phyloP scores from a whole-genome alignment of 2,113 vertebrate genomes.

The Antennarius striatus region DNA sequence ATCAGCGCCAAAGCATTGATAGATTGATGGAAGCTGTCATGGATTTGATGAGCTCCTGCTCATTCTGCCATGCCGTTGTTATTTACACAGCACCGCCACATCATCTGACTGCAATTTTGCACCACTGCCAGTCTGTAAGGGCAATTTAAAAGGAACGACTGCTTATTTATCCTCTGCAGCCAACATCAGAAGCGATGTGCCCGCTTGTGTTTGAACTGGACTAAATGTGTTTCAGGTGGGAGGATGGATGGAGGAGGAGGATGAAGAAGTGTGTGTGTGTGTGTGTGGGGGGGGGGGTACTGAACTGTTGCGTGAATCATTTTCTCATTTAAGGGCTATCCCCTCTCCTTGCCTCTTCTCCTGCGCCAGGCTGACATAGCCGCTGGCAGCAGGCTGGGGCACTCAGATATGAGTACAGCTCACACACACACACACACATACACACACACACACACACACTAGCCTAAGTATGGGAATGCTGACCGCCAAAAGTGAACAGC shows the following conservation, averaged over 20 bases:
- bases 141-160: constrained; percentile 67
- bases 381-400: constrained; percentile 37
- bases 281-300: constrained; percentile 15
- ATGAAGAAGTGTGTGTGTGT: background rate
- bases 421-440: constrained; percentile 22
- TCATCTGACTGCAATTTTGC: constrained; percentile 79
- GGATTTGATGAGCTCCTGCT: constrained; percentile 65
- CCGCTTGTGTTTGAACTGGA: constrained; percentile 44
- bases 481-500: constrained; percentile 59
- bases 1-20: constrained; percentile 66
- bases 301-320: constrained; percentile 59
- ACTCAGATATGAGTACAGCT: constrained; percentile 23
- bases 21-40: constrained; percentile 75
- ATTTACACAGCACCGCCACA: constrained; percentile 57
- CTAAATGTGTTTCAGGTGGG: constrained; percentile 73
- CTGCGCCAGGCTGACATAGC: constrained; percentile 35
- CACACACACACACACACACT: constrained; percentile 23
- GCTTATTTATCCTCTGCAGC: constrained; percentile 71
- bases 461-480: constrained; percentile 41
- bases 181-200: constrained; percentile 51
- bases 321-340: constrained; percentile 69
- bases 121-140: constrained; percentile 55
- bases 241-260: constrained; percentile 26
- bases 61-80: constrained; percentile 59
- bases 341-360: constrained; percentile 29